These are phyloP conservation scores for Serripes groenlandicus DNA, from an alignment of 2,888 invertebrate genomes.

Conservation along the genomic window DNA sequence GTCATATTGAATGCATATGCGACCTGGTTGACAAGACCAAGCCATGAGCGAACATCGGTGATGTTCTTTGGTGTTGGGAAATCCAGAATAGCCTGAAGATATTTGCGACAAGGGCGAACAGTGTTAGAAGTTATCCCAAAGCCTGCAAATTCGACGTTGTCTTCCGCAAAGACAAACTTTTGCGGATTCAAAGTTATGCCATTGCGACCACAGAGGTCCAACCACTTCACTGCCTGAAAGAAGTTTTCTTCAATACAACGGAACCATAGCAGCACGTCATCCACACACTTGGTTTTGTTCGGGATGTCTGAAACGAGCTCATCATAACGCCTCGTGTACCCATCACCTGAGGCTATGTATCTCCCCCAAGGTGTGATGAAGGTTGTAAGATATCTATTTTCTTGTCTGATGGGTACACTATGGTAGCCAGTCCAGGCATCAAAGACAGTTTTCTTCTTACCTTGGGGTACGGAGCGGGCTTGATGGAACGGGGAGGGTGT, in stretches of 20 bases:
- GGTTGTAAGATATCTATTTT: constrained; percentile 66
- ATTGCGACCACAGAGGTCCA: constrained; percentile 66
- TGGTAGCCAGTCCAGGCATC: no score
- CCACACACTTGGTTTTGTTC: constrained; percentile 67
- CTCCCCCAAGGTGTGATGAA: constrained; percentile 74
- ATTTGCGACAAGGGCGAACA: constrained; percentile 62
- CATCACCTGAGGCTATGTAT: constrained; percentile 65
- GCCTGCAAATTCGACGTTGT: constrained; percentile 65
- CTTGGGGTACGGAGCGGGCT: constrained; percentile 67
- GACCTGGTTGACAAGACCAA: constrained; percentile 73
- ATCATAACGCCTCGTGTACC: constrained; percentile 49
- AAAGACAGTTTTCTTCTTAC: no score
- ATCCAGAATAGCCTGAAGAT: constrained; percentile 58
- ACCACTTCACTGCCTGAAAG: constrained; percentile 66
- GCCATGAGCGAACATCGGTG: constrained; percentile 66
- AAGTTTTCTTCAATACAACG: constrained; percentile 58
- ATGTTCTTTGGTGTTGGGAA: constrained; percentile 71
- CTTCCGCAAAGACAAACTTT: constrained; percentile 69
- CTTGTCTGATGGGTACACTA: no score
- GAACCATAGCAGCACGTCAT: constrained; percentile 51
- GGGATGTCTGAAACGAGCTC: constrained; percentile 72
- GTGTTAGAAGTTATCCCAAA: constrained; percentile 46
- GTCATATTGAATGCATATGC: constrained; percentile 65
- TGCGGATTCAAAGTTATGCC: constrained; percentile 73
- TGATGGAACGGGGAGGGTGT: constrained; percentile 68